Conservation (phyloP, 2,888 invertebrate species). For the Drosophila borborema region DNA sequence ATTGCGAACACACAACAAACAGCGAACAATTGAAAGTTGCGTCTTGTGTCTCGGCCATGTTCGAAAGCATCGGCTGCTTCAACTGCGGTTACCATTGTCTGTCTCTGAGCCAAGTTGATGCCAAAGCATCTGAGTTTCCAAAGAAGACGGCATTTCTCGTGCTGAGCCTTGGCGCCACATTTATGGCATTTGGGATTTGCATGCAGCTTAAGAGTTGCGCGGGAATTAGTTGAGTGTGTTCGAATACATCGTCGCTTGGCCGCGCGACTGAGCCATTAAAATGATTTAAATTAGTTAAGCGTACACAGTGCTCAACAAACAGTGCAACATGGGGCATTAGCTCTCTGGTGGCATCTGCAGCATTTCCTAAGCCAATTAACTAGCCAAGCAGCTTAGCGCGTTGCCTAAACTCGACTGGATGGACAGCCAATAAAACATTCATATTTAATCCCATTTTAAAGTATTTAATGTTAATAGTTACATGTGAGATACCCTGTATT, state of each 20-base stretch:
- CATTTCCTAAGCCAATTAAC: slow-evolving; percentile 34
- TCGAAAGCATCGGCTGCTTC: slow-evolving; percentile 1
- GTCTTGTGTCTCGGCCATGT: slow-evolving; percentile 21
- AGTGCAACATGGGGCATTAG: slow-evolving; percentile 3
- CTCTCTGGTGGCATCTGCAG: slow-evolving; percentile 15
- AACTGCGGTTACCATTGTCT: slow-evolving; percentile 49
- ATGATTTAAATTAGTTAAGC: slow-evolving; percentile 70
- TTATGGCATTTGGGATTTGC: slow-evolving; percentile 73
- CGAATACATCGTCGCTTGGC: slow-evolving; percentile 11
- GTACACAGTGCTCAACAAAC: background rate
- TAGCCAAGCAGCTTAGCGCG: slow-evolving; percentile 16
- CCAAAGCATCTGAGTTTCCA: slow-evolving; percentile 15
- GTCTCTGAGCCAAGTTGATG: slow-evolving; percentile 30
- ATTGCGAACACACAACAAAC: slow-evolving; percentile 41
- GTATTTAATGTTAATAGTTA: background rate
- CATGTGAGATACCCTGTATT: background rate
- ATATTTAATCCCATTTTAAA: slow-evolving; percentile 5
- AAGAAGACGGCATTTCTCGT: background rate
- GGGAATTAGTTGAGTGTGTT: slow-evolving; percentile 61
- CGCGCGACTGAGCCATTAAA: slow-evolving; percentile 54
- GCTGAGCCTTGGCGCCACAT: slow-evolving; percentile 45
- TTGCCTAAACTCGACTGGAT: background rate
- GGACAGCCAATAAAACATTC: slow-evolving; percentile 15
- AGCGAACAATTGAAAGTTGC: slow-evolving; percentile 71
- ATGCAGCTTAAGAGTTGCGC: slow-evolving; percentile 53